Conservation (phyloP, 2,113 vertebrate genomes). For the Coptodon bakossiorum region DNA sequence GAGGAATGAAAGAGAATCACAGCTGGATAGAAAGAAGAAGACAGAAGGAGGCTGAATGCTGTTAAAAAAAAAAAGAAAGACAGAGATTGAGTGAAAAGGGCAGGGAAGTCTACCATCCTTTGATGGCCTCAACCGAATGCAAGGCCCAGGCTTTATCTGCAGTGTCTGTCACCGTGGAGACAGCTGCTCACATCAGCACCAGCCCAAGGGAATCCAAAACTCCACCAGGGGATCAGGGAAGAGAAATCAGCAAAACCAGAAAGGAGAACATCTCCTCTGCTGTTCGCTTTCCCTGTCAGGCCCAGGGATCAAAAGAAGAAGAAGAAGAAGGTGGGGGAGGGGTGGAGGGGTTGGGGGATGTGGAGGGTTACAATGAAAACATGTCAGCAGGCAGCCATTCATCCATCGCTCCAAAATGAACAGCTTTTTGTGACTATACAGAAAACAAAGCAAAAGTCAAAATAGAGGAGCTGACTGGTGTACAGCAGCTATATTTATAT, state of each 20-base stretch:
- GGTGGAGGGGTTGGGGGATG: accelerated
- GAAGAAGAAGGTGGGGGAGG: not conserved
- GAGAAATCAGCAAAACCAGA: conserved; percentile 27
- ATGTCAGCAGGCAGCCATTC: conserved; percentile 7
- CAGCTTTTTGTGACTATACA: not conserved
- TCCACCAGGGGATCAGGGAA: not conserved
- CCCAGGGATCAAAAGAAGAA: conserved; percentile 3
- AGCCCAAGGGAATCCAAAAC: conserved; percentile 49
- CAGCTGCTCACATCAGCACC: conserved; percentile 67
- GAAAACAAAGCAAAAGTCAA: not conserved
- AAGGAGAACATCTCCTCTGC: conserved; percentile 6
- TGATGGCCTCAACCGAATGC: conserved; percentile 46
- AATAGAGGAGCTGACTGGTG: not conserved
- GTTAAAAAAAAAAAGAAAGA: not conserved
- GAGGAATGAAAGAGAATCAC: not conserved
- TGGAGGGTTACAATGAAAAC: not conserved
- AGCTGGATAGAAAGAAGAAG: not conserved
- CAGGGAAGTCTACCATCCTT: conserved; percentile 41
- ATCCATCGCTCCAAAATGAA: not conserved
- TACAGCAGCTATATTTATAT: not conserved
- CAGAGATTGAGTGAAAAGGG: conserved; percentile 34
- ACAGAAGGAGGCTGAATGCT: not conserved
- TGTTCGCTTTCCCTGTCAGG: conserved; percentile 17
- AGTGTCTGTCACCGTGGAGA: conserved; percentile 67
- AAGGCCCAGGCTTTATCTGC: conserved; percentile 51